These are phyloP conservation scores for Balaeniceps rex DNA, from an alignment of 2,113 vertebrate species.

Conservation along the genomic window DNA sequence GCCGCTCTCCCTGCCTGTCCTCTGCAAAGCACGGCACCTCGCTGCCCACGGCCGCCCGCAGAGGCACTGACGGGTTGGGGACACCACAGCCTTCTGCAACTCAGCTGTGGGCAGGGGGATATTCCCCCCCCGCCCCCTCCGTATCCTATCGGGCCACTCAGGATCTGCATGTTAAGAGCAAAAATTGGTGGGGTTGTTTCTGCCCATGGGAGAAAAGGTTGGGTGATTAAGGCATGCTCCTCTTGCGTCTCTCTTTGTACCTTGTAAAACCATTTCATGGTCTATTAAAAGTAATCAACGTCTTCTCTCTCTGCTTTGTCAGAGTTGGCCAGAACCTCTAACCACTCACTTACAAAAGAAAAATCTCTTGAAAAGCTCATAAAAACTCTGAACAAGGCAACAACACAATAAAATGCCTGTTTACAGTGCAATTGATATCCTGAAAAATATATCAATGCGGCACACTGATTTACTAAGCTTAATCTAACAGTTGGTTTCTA, in stretches of 20 bases:
- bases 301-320: background rate
- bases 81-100: background rate
- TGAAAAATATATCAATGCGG: background rate
- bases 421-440: background rate
- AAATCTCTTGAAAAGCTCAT: background rate
- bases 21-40: accelerated
- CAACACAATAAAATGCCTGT: background rate
- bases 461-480: background rate
- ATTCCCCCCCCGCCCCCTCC: accelerated
- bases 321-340: background rate
- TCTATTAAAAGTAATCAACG: background rate
- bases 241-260: background rate
- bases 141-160: accelerated
- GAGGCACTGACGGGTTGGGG: accelerated
- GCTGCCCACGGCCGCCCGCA: accelerated
- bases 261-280: background rate
- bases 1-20: background rate
- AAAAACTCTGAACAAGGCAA: background rate
- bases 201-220: background rate
- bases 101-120: background rate
- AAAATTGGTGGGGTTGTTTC: background rate
- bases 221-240: background rate
- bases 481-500: background rate
- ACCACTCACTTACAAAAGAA: background rate
- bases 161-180: background rate